Base-by-base conservation (phyloP, 1,140 invertebrate genomes). In the Trissolcus basalis region DNA sequence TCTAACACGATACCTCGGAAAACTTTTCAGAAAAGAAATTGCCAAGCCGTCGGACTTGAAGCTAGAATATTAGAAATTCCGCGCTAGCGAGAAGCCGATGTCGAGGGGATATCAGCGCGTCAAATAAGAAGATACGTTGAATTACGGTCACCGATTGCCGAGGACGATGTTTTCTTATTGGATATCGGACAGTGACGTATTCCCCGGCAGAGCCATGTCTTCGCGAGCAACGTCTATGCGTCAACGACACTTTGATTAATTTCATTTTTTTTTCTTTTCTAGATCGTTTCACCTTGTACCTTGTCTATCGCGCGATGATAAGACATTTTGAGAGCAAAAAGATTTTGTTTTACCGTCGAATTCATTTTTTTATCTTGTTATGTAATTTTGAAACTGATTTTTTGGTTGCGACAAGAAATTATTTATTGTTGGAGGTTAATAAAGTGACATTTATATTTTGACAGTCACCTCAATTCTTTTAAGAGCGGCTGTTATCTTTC, bases 11-110 rank as follows among this genome's bases (percentile, higher is more conserved):
- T 67, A 75, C 70, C 64, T 70, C 64, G 73, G 70, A 77, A 80
- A 82, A 80, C 55, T 82, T 82, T 78, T 76, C 71, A 78, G 79
- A 54, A 77, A 78, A 80, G 78, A 81, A 83, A 83, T 81, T 81
- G 77, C 80, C 78, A 77, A 78, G 71, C 80, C 75, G 78, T 79
- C 77, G 77, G 70, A 77, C 59, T 70, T 80, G 61, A 48, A 63
- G 69, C 51, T 72, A 51, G 77, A 83, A 82, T 82, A 83, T 83
- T 81, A 82, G 75, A 82, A 80, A 82, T 83, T 83, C 80, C 77
- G 78, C 54, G 70, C 74, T 65, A 69, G 63, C 58, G 58, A 61
- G 64, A 64, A 77, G 68, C 63, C 74, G 68, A 77, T 72, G 74
- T 77, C 74, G 74, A 68, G 61, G 70, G 78, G 78, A 80, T 77